Evolutionary conservation across 1,140 invertebrate genomes (phyloP).

Genomic region (Leptopilina boulardi): DNA sequence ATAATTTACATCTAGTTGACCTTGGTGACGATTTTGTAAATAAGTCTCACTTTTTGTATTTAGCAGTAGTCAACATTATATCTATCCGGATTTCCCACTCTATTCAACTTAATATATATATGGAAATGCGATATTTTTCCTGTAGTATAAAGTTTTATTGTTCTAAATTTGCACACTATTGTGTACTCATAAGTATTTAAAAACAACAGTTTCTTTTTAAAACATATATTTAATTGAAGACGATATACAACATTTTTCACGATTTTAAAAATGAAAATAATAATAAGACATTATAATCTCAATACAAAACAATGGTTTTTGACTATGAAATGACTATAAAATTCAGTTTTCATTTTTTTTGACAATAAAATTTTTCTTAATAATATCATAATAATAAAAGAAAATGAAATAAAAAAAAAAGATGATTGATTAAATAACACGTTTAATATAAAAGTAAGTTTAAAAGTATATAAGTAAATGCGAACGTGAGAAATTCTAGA

Average conservation of each 20-base stretch:
- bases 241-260: no score
- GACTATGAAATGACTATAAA: no score
- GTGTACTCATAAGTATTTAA: background rate
- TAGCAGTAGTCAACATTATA: background rate
- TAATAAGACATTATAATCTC: no score
- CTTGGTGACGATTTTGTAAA: conserved; percentile 16
- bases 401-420: no score
- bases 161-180: background rate
- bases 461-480: background rate
- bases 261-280: no score
- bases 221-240: background rate
- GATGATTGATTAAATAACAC: no score
- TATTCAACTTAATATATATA: background rate
- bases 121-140: conserved; percentile 23
- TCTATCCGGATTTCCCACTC: background rate
- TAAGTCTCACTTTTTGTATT: background rate
- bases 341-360: no score
- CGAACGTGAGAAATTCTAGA: background rate
- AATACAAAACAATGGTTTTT: no score
- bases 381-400: no score
- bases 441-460: no score
- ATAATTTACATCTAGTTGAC: conserved; percentile 5
- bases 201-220: background rate
- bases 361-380: no score
- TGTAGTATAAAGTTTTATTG: background rate